These are phyloP conservation scores for Lypha dubia DNA, from an alignment of 2,888 invertebrate genomes.

Conservation along the genomic window DNA sequence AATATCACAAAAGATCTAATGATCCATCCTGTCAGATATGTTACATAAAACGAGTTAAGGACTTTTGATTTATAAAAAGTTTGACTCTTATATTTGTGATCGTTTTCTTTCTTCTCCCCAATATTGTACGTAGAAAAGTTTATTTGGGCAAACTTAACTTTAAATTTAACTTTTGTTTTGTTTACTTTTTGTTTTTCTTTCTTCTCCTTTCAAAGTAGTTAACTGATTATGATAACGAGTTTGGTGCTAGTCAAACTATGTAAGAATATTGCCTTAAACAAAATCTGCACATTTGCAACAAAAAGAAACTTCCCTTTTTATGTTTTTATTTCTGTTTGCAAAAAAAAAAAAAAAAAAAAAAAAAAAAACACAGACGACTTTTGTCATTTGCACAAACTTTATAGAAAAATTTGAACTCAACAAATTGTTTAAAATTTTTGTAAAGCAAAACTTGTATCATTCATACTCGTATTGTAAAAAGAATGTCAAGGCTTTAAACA, in stretches of 20 bases:
- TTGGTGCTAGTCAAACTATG: constrained; percentile 82
- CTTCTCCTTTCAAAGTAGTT: constrained; percentile 46
- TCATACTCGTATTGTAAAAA: constrained; percentile 45
- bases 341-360: too few relatives aligned
- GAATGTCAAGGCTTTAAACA: constrained; percentile 37
- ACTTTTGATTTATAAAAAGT: constrained; percentile 45
- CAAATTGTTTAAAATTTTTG: constrained; percentile 45
- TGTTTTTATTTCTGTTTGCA: constrained; percentile 28
- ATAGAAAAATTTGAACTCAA: constrained; percentile 61
- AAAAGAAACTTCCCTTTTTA: background rate
- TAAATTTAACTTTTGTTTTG: too few relatives aligned
- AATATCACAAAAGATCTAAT: constrained; percentile 45
- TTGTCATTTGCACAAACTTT: constrained; percentile 69
- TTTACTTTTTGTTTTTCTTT: constrained; percentile 11
- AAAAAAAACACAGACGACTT: constrained; percentile 53
- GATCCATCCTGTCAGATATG: constrained; percentile 30
- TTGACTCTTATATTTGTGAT: constrained; percentile 40
- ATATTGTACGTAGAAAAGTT: constrained; percentile 30
- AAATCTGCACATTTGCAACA: constrained; percentile 71
- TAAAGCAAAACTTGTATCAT: constrained; percentile 44
- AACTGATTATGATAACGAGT: constrained; percentile 75
- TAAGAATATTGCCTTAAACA: constrained; percentile 69
- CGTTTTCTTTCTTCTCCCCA: constrained; percentile 11
- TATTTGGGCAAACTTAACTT: background rate
- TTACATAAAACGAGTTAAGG: background rate